These are phyloP conservation scores for Ichneumoninae sp. DNA, from an alignment of 2,888 invertebrate species.

Conservation along the genomic window DNA sequence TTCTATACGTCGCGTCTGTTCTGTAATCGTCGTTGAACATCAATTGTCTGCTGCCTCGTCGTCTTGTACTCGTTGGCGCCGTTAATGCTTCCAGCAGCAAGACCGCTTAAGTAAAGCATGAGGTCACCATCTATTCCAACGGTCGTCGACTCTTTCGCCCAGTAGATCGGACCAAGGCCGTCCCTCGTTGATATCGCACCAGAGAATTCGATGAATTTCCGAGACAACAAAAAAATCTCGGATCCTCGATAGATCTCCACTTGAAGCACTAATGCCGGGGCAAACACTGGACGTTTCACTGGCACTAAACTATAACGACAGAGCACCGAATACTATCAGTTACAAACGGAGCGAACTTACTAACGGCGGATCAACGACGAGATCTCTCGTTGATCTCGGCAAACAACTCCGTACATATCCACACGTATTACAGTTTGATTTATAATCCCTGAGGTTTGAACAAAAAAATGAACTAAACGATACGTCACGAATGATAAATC, in stretches of 20 bases:
- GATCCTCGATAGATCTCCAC: background rate
- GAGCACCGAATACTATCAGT: background rate
- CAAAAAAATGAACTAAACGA: constrained; percentile 41
- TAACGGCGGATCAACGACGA: constrained; percentile 35
- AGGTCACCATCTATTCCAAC: constrained; percentile 79
- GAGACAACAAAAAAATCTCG: constrained; percentile 4
- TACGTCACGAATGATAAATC: constrained; percentile 34
- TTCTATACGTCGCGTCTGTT: constrained; percentile 39
- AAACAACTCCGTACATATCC: constrained; percentile 32
- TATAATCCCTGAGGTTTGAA: constrained; percentile 17
- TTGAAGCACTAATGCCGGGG: background rate
- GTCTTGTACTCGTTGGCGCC: constrained; percentile 73
- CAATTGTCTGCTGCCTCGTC: constrained; percentile 63
- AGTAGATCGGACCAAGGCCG: constrained; percentile 56
- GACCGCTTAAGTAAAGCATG: constrained; percentile 78
- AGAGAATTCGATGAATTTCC: constrained; percentile 9
- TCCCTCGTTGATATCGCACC: background rate
- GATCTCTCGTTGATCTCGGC: constrained; percentile 4
- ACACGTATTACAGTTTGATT: constrained; percentile 10
- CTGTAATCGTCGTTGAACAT: constrained; percentile 36
- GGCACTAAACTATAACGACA: constrained; percentile 9
- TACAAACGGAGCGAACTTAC: constrained; percentile 31
- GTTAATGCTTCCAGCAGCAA: constrained; percentile 68
- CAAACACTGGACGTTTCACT: constrained; percentile 27
- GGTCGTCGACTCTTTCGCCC: constrained; percentile 76